phyloP scores from a whole-genome alignment of 1,140 invertebrate genomes.

The Drosophila bocqueti region DNA sequence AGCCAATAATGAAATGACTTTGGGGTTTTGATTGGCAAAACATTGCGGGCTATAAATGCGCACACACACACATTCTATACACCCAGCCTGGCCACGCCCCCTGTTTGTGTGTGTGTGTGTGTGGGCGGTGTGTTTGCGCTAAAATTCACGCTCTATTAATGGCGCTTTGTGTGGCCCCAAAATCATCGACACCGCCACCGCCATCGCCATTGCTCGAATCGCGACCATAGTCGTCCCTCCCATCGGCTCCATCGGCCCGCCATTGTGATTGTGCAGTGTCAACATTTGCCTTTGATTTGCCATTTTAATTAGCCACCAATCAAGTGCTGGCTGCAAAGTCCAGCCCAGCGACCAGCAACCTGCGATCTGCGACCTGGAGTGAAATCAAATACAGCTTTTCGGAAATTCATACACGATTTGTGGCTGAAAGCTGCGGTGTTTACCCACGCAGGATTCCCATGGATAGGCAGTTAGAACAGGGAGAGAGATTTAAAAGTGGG shows the following conservation, averaged over 20 bases:
- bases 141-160: constrained; percentile 84
- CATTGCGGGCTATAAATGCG: constrained; percentile 77
- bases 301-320: constrained; percentile 79
- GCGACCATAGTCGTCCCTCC: neutral
- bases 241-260: constrained; percentile 8
- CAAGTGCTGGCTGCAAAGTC: constrained; percentile 30
- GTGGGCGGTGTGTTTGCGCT: constrained; percentile 62
- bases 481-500: neutral
- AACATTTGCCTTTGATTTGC: constrained; percentile 75
- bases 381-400: constrained; percentile 8
- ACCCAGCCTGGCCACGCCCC: constrained; percentile 17
- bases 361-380: constrained; percentile 1
- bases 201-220: neutral
- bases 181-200: constrained; percentile 29
- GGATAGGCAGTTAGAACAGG: neutral
- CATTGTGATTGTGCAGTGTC: constrained; percentile 62
- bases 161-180: constrained; percentile 36
- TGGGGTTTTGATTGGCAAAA: constrained; percentile 84
- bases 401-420: constrained; percentile 16
- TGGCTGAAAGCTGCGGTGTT: constrained; percentile 6
- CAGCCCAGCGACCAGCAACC: neutral
- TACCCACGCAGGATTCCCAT: neutral
- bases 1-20: constrained; percentile 85
- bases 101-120: neutral
- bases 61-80: constrained; percentile 18